Evolutionary conservation across 2,113 vertebrate genomes (phyloP).

Genomic region (Gulo gulo): DNA sequence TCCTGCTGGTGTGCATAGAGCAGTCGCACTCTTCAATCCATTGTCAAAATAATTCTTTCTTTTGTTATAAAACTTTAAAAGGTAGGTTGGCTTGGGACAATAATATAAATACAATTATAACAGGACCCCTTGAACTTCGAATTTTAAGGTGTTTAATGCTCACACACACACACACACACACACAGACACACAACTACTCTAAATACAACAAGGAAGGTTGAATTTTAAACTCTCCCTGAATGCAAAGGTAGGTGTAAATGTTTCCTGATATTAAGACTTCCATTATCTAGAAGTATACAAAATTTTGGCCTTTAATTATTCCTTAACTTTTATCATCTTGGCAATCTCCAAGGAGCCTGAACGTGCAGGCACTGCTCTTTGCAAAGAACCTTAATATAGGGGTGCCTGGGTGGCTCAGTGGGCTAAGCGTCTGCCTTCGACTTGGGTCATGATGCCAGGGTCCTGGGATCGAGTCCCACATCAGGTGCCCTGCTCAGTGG

Average conservation of each 20-base stretch:
- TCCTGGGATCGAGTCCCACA: too few species aligned
- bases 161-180: too few species aligned
- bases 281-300: neutral
- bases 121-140: neutral
- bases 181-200: neutral
- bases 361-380: accelerated
- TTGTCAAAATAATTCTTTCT: neutral
- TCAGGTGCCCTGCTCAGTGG: too few species aligned
- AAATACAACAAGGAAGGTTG: neutral
- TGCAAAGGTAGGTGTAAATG: neutral
- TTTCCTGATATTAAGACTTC: neutral
- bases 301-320: neutral
- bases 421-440: too few species aligned
- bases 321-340: neutral
- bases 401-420: too few species aligned
- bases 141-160: neutral
- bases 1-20: neutral
- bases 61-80: slow-evolving; percentile 21
- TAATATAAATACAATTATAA: neutral
- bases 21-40: neutral
- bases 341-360: neutral
- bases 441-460: too few species aligned
- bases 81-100: neutral
- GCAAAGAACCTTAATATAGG: neutral
- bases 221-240: slow-evolving; percentile 4